phyloP scores from a whole-genome alignment of 2,113 vertebrate species.

The Tychaedon coryphoeus region DNA sequence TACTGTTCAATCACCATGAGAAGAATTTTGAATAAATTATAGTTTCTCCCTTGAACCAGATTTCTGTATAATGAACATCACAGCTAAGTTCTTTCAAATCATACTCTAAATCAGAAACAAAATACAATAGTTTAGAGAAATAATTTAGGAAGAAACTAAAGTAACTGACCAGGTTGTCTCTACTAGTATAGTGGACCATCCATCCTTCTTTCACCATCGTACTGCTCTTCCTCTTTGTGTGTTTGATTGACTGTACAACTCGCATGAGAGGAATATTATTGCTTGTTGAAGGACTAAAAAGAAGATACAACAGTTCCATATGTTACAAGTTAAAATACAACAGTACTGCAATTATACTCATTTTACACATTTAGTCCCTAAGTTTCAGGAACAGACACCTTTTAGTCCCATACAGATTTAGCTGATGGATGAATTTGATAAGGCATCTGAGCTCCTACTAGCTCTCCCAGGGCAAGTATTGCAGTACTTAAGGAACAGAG shows the following conservation, averaged over 20 bases:
- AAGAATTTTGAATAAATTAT: not conserved
- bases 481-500: not conserved
- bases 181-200: conserved; percentile 98
- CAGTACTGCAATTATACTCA: not conserved
- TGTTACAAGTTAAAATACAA: not conserved
- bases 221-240: conserved; percentile 97
- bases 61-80: not conserved
- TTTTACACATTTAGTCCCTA: not conserved
- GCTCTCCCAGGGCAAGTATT: not conserved
- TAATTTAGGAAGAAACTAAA: not conserved
- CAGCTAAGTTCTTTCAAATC: not conserved
- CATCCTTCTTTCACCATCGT: conserved; percentile 98
- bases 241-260: conserved; percentile 97
- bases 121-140: not conserved
- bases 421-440: not conserved
- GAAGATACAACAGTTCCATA: conserved; percentile 1
- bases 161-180: conserved; percentile 92
- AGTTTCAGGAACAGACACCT: not conserved
- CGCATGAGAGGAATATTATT: conserved; percentile 99
- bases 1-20: not conserved
- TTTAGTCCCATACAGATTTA: not conserved
- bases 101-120: not conserved
- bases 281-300: conserved; percentile 91
- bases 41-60: not conserved
- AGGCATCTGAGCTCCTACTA: not conserved